Base-by-base conservation (phyloP, 2,888 invertebrate species). In the Caenorhabditis japonica region DNA sequence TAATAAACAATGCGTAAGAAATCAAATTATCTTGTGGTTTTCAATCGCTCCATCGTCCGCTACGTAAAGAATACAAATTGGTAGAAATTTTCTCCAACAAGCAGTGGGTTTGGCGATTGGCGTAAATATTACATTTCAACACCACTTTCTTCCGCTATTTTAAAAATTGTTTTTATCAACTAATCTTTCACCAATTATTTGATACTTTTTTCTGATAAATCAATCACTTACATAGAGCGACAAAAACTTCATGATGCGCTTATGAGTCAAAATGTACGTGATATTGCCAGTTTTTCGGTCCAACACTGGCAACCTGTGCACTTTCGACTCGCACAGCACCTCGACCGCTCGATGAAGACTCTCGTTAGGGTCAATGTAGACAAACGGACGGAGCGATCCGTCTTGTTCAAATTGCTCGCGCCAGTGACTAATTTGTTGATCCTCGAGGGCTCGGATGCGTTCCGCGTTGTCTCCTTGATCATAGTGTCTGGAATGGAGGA, bases 201-300 rank as follows among this genome's bases (percentile, higher is more conserved):
- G 34, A 0, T n/a, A 38, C 34, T 49, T 33, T 19, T 1, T 19
- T 13, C n/a, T 2, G 15, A 43, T 27, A 46, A 15, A 21, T n/a
- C 1, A 51, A 52, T 17, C 49, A 83, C 86, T 83, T 80, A 90
- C 90, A 85, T 89, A 90, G 38, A 90, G 86, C 75, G 89, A 89
- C 23, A 90, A 84, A 81, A 90, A 90, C 73, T 89, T 87, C 53
- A 90, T 89, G 60, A 90, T 88, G 17, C 90, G 86, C 82, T 90
- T 90, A 83, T 90, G 90, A 12, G 90, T 90, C 36, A 90, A 87
- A 72, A 90, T 90, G 83, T 90, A 90, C 71, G 90, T 88, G 69
- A 90, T 89, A 77, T 90, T 90, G 61, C 90, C 90, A 0, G 89
- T 89, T 17, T 76, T 61, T 21, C 81, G 80, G 80, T 90, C 90